phyloP scores from a whole-genome alignment of 1,140 invertebrate genomes.

The Pseudomyrmex cubaensis region DNA sequence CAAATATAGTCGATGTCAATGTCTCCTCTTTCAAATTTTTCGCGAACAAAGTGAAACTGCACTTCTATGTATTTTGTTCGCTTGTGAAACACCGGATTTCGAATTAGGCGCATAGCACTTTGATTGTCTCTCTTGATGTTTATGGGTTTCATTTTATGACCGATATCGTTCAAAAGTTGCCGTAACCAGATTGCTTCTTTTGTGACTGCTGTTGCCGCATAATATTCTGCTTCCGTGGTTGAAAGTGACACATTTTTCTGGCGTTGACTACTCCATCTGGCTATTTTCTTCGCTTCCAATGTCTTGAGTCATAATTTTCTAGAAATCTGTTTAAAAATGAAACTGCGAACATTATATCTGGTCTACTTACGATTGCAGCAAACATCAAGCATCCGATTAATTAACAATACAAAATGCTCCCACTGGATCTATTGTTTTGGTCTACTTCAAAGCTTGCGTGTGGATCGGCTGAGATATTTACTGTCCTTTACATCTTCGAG shows the following conservation, averaged over 20 bases:
- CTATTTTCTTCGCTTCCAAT: too few species aligned
- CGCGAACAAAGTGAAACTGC: slow-evolving; percentile 77
- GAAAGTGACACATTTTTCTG: neutral
- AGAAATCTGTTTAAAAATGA: slow-evolving; percentile 54
- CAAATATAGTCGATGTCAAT: slow-evolving; percentile 65
- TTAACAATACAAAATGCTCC: slow-evolving; percentile 71
- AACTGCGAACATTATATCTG: slow-evolving; percentile 53
- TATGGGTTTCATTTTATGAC: slow-evolving; percentile 31
- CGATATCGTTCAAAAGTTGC: slow-evolving; percentile 28
- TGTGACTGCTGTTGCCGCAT: slow-evolving; percentile 30
- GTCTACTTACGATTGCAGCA: slow-evolving; percentile 74
- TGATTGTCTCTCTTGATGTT: slow-evolving; percentile 68
- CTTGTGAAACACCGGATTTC: slow-evolving; percentile 76
- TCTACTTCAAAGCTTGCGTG: neutral
- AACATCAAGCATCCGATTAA: slow-evolving; percentile 79
- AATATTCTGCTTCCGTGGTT: slow-evolving; percentile 43
- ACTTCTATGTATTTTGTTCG: slow-evolving; percentile 79
- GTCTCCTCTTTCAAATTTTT: slow-evolving; percentile 52
- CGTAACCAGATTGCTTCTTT: slow-evolving; percentile 57
- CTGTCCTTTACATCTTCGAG: neutral
- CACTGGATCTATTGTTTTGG: neutral
- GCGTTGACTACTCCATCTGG: neutral
- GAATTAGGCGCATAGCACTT: slow-evolving; percentile 78
- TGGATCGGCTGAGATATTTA: neutral
- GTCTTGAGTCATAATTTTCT: too few species aligned